Conservation (phyloP, 2,113 vertebrate genomes). For the Tragelaphus strepsiceros region DNA sequence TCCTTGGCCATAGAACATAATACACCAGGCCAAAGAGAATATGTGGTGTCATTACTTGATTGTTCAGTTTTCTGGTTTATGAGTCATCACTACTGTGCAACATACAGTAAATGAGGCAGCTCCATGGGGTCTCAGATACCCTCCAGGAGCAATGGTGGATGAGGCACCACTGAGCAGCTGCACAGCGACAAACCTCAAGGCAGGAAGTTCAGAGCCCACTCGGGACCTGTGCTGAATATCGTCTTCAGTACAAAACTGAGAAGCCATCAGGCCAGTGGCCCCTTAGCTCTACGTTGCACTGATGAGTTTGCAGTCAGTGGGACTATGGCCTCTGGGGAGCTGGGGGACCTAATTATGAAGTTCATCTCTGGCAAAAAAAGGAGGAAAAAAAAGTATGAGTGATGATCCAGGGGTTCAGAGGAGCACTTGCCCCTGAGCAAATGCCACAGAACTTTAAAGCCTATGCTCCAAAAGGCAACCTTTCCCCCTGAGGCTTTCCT, state of each 20-base stretch:
- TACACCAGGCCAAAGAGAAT: background rate
- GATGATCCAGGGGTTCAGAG: background rate
- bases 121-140: background rate
- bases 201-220: background rate
- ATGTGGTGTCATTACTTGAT: fast-evolving
- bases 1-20: background rate
- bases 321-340: background rate
- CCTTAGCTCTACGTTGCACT: background rate
- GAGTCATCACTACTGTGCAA: background rate
- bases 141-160: background rate
- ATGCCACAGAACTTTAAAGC: conserved; percentile 14
- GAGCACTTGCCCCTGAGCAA: background rate
- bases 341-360: background rate
- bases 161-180: background rate
- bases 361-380: background rate
- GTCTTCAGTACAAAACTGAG: background rate
- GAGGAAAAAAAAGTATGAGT: background rate
- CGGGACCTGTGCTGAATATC: background rate
- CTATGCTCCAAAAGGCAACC: background rate
- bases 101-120: background rate
- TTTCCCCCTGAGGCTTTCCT: conserved; percentile 1
- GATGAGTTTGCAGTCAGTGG: background rate
- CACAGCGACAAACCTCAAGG: background rate
- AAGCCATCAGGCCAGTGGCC: background rate
- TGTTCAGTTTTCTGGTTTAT: background rate